Conservation (phyloP, 2,888 invertebrate species). For the Amphimallon solstitiale region DNA sequence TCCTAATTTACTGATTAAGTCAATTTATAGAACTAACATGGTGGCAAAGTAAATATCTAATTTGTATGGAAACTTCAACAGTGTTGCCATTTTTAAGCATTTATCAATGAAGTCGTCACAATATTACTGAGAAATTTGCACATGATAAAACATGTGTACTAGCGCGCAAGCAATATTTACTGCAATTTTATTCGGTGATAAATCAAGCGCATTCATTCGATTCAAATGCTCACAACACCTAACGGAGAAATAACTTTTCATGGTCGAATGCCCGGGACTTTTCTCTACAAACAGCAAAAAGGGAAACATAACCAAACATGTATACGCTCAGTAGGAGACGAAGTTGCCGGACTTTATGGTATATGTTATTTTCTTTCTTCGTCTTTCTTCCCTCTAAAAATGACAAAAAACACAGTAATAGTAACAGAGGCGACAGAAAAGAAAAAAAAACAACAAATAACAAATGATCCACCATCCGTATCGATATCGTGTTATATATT, state of each 20-base stretch:
- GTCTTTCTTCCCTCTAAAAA: neutral
- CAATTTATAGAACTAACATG: too few relatives aligned
- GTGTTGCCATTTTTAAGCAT: too few relatives aligned
- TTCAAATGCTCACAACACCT: conserved; percentile 26
- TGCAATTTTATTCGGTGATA: conserved; percentile 32
- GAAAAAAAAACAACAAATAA: conserved; percentile 30
- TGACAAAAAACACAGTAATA: conserved; percentile 4
- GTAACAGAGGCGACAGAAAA: conserved; percentile 16
- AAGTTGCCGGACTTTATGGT: conserved; percentile 15
- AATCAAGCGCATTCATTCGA: conserved; percentile 30
- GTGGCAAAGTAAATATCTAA: too few relatives aligned
- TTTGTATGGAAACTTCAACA: too few relatives aligned
- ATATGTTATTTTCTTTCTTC: conserved; percentile 14
- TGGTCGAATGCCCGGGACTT: conserved; percentile 10
- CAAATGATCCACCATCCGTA: conserved; percentile 23
- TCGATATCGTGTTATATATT: conserved; percentile 23
- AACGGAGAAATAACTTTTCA: conserved; percentile 30
- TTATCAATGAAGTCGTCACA: too few relatives aligned
- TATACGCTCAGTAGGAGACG: conserved; percentile 2
- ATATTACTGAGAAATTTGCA: conserved; percentile 6
- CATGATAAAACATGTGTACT: conserved; percentile 12
- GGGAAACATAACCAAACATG: conserved; percentile 4
- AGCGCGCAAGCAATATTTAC: conserved; percentile 32
- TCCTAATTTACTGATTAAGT: too few relatives aligned
- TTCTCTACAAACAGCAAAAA: conserved; percentile 9